Percentiles rank a stretch among this genome's conserved stretches.
These are phyloP conservation scores for Dolomedes plantarius DNA, from an alignment of 2,888 invertebrate species.

Conservation along the genomic window DNA sequence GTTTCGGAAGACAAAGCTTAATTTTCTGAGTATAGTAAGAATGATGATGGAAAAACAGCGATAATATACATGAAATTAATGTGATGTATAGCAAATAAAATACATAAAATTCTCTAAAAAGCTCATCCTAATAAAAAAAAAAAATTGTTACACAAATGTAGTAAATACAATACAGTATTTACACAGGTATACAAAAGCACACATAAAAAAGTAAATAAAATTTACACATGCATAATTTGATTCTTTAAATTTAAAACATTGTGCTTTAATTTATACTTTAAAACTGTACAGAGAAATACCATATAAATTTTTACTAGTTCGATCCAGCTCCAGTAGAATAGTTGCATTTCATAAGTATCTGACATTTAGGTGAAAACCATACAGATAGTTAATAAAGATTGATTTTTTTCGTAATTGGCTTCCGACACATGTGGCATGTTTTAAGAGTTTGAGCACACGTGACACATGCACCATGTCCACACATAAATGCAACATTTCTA, in stretches of 20 bases:
- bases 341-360: not conserved
- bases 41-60: too few relatives aligned
- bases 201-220: not conserved
- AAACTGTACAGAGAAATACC: constrained; percentile 2
- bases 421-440: constrained; percentile 91
- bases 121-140: not conserved
- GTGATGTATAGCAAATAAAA: not conserved
- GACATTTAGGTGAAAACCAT: not conserved
- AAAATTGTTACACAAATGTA: not conserved
- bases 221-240: not conserved
- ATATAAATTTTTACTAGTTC: not conserved
- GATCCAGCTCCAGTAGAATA: constrained; percentile 3
- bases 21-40: too few relatives aligned
- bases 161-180: constrained; percentile 3
- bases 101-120: not conserved
- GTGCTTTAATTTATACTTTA: not conserved
- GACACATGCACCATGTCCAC: constrained; percentile 90
- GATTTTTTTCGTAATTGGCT: constrained; percentile 85
- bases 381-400: constrained; percentile 79
- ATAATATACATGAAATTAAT: too few relatives aligned
- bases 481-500: constrained; percentile 89
- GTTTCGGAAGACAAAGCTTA: not conserved
- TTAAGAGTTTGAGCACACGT: constrained; percentile 87
- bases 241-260: not conserved
- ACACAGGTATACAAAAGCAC: not conserved